Evolutionary conservation across 2,797 vertebrate genomes (phyloP), one percentile per base, ranked within the genome.

Genomic region (Lacerta agilis): DNA sequence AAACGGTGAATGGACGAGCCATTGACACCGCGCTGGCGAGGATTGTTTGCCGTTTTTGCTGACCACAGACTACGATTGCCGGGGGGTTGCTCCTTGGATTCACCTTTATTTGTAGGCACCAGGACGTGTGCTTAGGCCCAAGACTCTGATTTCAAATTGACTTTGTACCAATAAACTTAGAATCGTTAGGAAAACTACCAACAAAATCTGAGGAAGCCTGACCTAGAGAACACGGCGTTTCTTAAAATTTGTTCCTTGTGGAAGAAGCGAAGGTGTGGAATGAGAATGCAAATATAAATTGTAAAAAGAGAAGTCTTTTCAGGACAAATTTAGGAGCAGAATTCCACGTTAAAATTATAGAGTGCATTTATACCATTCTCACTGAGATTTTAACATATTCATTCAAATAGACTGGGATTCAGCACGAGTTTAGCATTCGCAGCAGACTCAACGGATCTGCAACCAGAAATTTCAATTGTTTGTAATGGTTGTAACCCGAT

Each of bases 331-430:
- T 41, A 66, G 43, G 72, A 89, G 1, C 0, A 49, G 7, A 20
- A 71, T 25, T 80, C 92, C 80, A 90, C 23, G 71, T 17, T 49
- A 88, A 58, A 43, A 78, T n/a, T 58, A 80, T 18, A 6, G 29
- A 38, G 89, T 92, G 93, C 92, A 92, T 91, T 71, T 92, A 77
- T 82, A 82, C 29, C 76, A 86, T 87, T 85, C 64, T 89, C 78
- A 91, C 49, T 89, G 89, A 94, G 89, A 91, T 80, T 90, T 82
- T 90, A 88, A 3, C 72, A 88, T 83, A 64, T n/a, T 79, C 27
- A 78, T 45, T 83, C 6, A 80, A 90, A 78, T 5, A 23, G 76
- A 66, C 38, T 55, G 41, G 15, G 15, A 61, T 7, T 25, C 89
- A 71, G 58, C 85, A 89, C 84, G 64, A 85, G 61, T 36, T 23